These are phyloP conservation scores for Digitonthophagus gazella DNA, from an alignment of 2,888 invertebrate genomes.

Conservation along the genomic window DNA sequence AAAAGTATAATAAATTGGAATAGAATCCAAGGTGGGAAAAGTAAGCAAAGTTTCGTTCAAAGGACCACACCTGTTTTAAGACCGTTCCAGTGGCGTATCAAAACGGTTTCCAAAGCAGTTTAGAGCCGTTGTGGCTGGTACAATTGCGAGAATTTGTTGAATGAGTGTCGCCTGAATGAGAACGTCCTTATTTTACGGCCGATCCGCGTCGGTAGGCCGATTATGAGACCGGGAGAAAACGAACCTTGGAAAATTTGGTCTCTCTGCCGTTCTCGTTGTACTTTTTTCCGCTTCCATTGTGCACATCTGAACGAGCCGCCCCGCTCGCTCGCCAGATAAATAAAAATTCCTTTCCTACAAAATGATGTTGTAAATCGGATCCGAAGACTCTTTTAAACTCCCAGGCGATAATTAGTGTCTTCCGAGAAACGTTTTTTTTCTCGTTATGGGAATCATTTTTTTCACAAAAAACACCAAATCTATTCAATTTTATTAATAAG, in stretches of 20 bases:
- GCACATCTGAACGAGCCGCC: background rate
- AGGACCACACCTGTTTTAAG: background rate
- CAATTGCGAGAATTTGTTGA: conserved; percentile 28
- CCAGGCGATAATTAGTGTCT: background rate
- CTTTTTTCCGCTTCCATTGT: conserved; percentile 5
- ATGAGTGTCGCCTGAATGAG: conserved; percentile 17
- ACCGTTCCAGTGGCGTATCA: conserved; percentile 11
- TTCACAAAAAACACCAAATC: too few species aligned
- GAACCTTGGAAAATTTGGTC: conserved; percentile 14
- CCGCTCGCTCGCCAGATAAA: background rate
- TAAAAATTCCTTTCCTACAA: background rate
- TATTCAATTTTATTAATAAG: too few species aligned
- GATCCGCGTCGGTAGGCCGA: background rate
- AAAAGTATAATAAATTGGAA: too few species aligned
- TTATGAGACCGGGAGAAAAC: conserved; percentile 1
- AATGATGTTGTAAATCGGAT: background rate
- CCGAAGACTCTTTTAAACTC: too few species aligned
- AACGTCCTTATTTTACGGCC: conserved; percentile 1
- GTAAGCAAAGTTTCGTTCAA: too few species aligned
- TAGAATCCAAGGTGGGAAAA: background rate
- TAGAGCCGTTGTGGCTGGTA: conserved; percentile 14
- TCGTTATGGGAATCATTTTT: background rate
- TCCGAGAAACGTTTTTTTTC: background rate
- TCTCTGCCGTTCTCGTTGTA: conserved; percentile 7
- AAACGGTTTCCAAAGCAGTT: conserved; percentile 10